Base-by-base conservation (phyloP, 2,113 vertebrate species). In the Mugil cephalus region DNA sequence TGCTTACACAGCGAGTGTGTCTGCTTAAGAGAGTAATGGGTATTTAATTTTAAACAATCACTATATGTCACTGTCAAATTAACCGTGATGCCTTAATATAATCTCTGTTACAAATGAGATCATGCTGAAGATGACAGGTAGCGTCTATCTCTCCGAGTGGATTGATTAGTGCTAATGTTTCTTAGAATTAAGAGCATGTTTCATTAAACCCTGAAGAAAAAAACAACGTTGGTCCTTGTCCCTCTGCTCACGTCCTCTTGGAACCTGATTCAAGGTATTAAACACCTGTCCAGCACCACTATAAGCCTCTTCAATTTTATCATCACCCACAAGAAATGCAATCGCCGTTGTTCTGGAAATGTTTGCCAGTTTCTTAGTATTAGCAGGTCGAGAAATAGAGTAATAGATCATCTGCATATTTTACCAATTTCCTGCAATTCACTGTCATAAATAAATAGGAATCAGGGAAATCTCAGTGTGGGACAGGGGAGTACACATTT, bases 61-160 rank as follows among this genome's bases (percentile, higher is more conserved):
- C 58, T 56, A 67, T 83, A 51, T 36, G 53, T 83, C 77, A 81
- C 63, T 79, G 77, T 81, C 77, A 78, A 76, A 79, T 85, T 75
- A 87, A 71, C 70, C 40, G 24, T 18, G 80, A 83, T 50, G 70
- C 47, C 9, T 81, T 79, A 67, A 83, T 81, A 53, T 77, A 76
- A 87, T 85, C 79, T 80, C 10, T 30, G 56, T 74, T 74, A 81
- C 77, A 74, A 83, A 89, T 87, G 71, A 58, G 79, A 74, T 64
- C 40, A 40, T 11, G 35, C 36, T 10, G 8, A 45, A 40, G 65
- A 58, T 74, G 66, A 72, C 54, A 73, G 74, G 62, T 66, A 69
- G 59, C 54, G 60, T 69, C 62, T 2, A 15, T 69, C 51, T 66
- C 51, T 35, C 47, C 53, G 61, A 56, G 17, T 30, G 62, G 0